Base-by-base conservation (phyloP, 2,797 vertebrate species). In the Carapus acus region DNA sequence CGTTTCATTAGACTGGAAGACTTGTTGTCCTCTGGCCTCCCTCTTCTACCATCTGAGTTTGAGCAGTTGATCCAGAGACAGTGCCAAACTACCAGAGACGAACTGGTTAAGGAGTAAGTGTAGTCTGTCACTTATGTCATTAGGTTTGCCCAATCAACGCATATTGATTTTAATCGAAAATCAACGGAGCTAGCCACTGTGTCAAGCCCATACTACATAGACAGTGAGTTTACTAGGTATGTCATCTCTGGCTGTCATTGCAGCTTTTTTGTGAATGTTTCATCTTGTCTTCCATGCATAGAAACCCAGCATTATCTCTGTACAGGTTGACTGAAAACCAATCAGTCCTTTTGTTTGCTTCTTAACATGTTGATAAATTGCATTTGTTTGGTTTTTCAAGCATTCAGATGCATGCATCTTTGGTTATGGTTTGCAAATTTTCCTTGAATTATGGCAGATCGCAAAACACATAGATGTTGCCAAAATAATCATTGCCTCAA, bases 1-100 rank as follows among this genome's bases (percentile, higher is more conserved):
- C 86, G 92, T 38, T 96, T 97, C 82, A 88, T 97, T 31, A 82
- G 74, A 56, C 75, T 84, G 8, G 68, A 83, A 8, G 90, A 94
- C 38, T 37, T 95, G 8, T 82, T 84, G 18, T 66, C 57, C 0
- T 74, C 81, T 6, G 62, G 59, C 2, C 74, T 92, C 64, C 94
- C 94, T 0, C 74, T 95, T 48, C 77, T 87, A 43, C 92, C 91
- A 1, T 29, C 54, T 0, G 85, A 92, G 37, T 94, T 93, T 50
- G 65, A 80, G 67, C 69, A 72, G 4, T 24, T 93, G 39, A 33
- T 96, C 42, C 80, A 17, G 40, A 89, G 27, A 24, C 92, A 93
- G 73, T 96, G 95, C 47, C 43, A 53, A 69, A 79, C 86, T 41
- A 82, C 90, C 2, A 88, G 80, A 14, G 39, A 84, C 0, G 48